A percentile compares a stretch with the other conserved stretches of the same genome.
Conservation (phyloP, 2,888 invertebrate genomes). For the Junonia oenone region DNA sequence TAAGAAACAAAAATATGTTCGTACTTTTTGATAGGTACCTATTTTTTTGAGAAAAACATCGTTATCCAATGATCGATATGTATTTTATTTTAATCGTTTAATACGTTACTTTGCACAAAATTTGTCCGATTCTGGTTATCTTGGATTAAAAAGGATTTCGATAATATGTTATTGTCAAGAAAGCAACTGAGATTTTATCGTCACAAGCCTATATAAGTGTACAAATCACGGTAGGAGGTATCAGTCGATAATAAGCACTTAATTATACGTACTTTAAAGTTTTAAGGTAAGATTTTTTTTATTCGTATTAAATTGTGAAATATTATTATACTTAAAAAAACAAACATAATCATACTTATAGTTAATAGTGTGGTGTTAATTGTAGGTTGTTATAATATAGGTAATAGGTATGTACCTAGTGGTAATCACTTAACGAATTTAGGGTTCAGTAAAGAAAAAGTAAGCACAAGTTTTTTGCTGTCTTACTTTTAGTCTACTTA, state of each 20-base stretch:
- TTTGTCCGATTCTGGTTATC: constrained; percentile 32
- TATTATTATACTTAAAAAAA: too few species aligned
- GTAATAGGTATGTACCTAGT: too few species aligned
- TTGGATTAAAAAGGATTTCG: constrained; percentile 32
- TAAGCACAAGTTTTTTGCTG: too few species aligned
- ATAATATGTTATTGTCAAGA: constrained; percentile 26
- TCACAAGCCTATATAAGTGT: constrained; percentile 40
- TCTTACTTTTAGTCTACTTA: too few species aligned
- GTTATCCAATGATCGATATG: neutral
- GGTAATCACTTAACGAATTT: too few species aligned
- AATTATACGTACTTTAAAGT: neutral
- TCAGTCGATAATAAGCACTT: constrained; percentile 3
- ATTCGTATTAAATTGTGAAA: neutral
- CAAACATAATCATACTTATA: too few species aligned
- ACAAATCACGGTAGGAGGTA: constrained; percentile 35
- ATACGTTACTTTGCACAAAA: constrained; percentile 21
- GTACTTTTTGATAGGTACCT: too few species aligned
- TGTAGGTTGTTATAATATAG: too few species aligned
- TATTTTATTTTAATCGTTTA: neutral
- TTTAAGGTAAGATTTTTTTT: constrained; percentile 1
- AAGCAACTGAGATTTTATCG: constrained; percentile 39
- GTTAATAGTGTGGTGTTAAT: too few species aligned
- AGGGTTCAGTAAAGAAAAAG: too few species aligned
- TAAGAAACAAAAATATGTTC: too few species aligned
- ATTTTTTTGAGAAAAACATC: too few species aligned